Base-by-base conservation (phyloP, 1,140 invertebrate genomes). In the Hestina assimilis region DNA sequence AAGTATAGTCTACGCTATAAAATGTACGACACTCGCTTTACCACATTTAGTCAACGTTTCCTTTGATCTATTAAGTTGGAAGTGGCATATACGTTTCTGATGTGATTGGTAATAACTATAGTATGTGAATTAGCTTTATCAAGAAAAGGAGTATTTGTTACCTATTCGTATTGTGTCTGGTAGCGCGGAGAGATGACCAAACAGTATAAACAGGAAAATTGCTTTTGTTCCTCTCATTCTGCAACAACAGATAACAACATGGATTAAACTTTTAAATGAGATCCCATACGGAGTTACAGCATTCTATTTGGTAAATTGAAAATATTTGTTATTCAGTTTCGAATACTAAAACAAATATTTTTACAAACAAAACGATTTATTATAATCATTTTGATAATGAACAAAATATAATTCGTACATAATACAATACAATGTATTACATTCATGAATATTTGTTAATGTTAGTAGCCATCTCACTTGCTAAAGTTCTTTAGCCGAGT, bases 91-190 rank as follows among this genome's bases (percentile, higher is more conserved):
- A 35, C 14, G 31, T 14, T n/a, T n/a, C n/a, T n/a, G n/a, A n/a
- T n/a, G n/a, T n/a, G n/a, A n/a, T n/a, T n/a, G n/a, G n/a, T n/a
- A n/a, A n/a, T n/a, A n/a, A n/a, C n/a, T n/a, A n/a, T n/a, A n/a
- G n/a, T n/a, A n/a, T n/a, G n/a, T n/a, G n/a, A n/a, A n/a, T n/a
- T n/a, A n/a, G n/a, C n/a, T n/a, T n/a, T n/a, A n/a, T n/a, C n/a
- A n/a, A n/a, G n/a, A n/a, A n/a, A n/a, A n/a, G n/a, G n/a, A n/a
- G 5, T 35, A 3, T n/a, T 29, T 63, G 80, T 85, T 72, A 89
- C 85, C 86, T 67, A 89, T 89, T 72, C 87, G 71, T 42, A 89
- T 89, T 3, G 87, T 89, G 46, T 89, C 86, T 29, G 88, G 88
- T 40, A 89, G 66, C 1, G 88, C 88, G 21, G 84, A 87, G 31